Evolutionary conservation across 2,888 invertebrate genomes (phyloP), one percentile per base, ranked within the genome.

Genomic region (Eucera pruinosa): DNA sequence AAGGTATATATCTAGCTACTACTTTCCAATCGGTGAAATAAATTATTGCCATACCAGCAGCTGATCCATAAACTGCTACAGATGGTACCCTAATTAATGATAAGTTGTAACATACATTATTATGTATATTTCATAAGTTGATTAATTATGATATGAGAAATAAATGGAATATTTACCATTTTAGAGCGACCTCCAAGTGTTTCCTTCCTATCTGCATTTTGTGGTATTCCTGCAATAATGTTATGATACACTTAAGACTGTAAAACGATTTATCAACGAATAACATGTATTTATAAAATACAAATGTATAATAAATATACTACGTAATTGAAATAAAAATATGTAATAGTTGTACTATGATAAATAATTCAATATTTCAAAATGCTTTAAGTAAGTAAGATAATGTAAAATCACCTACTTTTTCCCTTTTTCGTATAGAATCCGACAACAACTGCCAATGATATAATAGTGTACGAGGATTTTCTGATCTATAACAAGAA

Each of bases 11-110:
- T 83, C 95, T 94, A 58, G 95, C 93, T 79, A 97, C 93, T 60
- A 94, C 90, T 92, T 95, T 96, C 97, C 97, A 97, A 90, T 97
- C 97, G 0, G 96, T 96, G 84, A 95, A 94, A 92, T 96, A 97
- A 2, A 95, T 92, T 11, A 96, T 82, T 0, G 93, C 93, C 27
- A 94, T 88, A 71, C 94, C 94, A n/a, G 94, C 95, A 0, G 95
- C 93, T 41, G 94, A 94, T 52, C 97, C 97, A 89, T 95, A 97
- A 0, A 93, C 93, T 0, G 92, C 88, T 20, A 94, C 94, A 6
- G 96, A 95, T 20, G 95, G 93, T 43, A 94, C 74, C 94, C 95
- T 94, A 78, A 58, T 89, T 88, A 20, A 58, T 47, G 67, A 75
- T 52, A 55, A 25, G 7, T 13, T 15, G n/a, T n/a, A n/a, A 58